These are phyloP conservation scores for Labeo rohita DNA, from an alignment of 2,113 vertebrate genomes.

Conservation along the genomic window DNA sequence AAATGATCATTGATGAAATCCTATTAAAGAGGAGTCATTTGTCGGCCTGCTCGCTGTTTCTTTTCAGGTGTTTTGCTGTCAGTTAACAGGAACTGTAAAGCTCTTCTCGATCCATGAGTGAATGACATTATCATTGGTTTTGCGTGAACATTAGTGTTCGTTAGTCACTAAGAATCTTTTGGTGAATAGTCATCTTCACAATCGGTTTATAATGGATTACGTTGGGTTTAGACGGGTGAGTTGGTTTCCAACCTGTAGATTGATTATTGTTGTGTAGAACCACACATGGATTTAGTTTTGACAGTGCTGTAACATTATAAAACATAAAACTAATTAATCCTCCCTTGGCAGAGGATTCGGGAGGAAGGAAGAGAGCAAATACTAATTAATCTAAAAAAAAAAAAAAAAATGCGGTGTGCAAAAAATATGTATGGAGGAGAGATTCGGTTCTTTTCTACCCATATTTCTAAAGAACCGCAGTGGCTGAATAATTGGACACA, in stretches of 20 bases:
- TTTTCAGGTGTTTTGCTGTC: slow-evolving; percentile 2
- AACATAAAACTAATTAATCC: background rate
- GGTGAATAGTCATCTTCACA: background rate
- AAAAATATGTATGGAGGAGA: background rate
- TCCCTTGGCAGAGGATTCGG: background rate
- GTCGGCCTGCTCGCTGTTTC: background rate
- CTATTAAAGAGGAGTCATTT: slow-evolving; percentile 29
- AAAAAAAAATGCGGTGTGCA: background rate
- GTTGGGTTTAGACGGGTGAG: background rate
- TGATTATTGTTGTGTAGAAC: background rate
- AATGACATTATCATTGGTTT: background rate
- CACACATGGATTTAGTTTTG: slow-evolving; percentile 1
- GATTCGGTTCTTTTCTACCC: slow-evolving; percentile 4
- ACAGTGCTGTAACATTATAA: background rate
- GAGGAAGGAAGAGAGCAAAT: slow-evolving; percentile 19
- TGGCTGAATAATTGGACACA: slow-evolving; percentile 47
- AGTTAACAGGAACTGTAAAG: background rate
- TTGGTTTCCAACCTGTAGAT: slow-evolving; percentile 19
- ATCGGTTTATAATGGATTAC: background rate
- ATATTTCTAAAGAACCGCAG: background rate
- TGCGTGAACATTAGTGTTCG: background rate
- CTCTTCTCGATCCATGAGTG: background rate
- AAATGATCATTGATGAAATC: slow-evolving; percentile 48
- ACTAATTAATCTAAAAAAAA: slow-evolving; percentile 18
- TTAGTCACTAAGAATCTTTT: background rate